Base-by-base conservation (phyloP, 2,888 invertebrate species). In the Escarpia spicata region DNA sequence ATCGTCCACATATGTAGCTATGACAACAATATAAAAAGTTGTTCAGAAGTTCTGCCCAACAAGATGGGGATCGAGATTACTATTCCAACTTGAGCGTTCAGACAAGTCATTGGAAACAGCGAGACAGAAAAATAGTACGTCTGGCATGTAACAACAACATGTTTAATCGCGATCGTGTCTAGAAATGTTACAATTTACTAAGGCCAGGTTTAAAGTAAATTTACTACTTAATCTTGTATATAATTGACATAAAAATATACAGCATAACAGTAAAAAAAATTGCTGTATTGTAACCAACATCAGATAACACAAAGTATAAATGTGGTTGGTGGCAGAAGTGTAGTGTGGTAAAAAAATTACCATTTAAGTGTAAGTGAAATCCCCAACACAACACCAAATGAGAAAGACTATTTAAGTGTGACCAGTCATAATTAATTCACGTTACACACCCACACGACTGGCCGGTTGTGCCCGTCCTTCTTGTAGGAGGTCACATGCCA, bases 401-500 rank as follows among this genome's bases (percentile, higher is more conserved):
- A 52, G 52, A 52, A 52, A 9, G 15, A 37, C 37, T 0, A 37
- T 37, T 37, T 37, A 37, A 37, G 37, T 37, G 19, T 75, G 75
- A 75, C 75, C 75, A 75, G 19, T 75, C 75, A 26, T 15, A 75
- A 75, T n/a, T 15, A 75, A 75, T n/a, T 19, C 75, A 26, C 19
- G 19, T 75, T 26, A 75, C 75, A 15, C 19, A 75, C 75, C 75
- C 19, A 75, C 2, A 75, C 6, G 75, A 19, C 75, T 75, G 75
- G 75, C 26, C 75, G 75, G 75, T 19, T 58, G 2, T 26, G 75
- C 96, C 98, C 97, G 93, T 97, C 97, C 60, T 98, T 97, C 96
- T 99, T 99, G 90, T 98, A 98, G 93, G 98, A 98, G 90, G 98
- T 98, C 45, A 99, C 97, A 95, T 99, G 99, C 99, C 99, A 99